Evolutionary conservation across 2,113 vertebrate species (phyloP).

Genomic region (Leptosomus discolor): DNA sequence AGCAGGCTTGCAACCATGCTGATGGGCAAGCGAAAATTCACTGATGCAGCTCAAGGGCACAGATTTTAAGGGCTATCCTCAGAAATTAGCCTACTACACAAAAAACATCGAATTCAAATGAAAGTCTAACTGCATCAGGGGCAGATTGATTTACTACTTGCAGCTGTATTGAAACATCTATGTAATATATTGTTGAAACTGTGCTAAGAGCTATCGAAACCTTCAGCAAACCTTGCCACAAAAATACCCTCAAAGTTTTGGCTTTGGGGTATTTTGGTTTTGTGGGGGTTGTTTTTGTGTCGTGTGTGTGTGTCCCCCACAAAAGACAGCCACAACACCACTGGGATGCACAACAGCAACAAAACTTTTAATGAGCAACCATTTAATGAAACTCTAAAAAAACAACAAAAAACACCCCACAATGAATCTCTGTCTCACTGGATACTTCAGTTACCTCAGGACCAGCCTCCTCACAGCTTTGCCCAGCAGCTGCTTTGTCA

Average conservation of each 20-base stretch:
- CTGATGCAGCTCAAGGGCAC: accelerated
- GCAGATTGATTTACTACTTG: neutral
- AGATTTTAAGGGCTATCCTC: neutral
- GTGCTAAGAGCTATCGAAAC: neutral
- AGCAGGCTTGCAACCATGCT: neutral
- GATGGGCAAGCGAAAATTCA: neutral
- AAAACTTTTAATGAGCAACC: neutral
- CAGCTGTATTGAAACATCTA: neutral
- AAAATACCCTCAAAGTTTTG: neutral
- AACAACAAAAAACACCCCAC: neutral
- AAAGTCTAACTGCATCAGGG: neutral
- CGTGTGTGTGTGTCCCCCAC: no score
- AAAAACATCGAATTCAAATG: neutral
- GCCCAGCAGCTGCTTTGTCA: neutral
- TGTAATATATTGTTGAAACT: neutral
- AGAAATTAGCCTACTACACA: neutral
- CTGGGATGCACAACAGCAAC: accelerated
- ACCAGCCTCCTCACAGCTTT: neutral
- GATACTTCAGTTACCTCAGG: neutral
- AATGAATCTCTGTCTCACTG: neutral
- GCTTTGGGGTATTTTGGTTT: no score
- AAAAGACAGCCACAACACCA: neutral
- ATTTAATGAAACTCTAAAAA: neutral
- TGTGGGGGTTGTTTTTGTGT: neutral
- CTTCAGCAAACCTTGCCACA: neutral